A percentile compares a stretch with the other conserved stretches of the same genome.
These are phyloP conservation scores for Chloroceryle amazona DNA, from an alignment of 2,797 vertebrate species.

Conservation along the genomic window DNA sequence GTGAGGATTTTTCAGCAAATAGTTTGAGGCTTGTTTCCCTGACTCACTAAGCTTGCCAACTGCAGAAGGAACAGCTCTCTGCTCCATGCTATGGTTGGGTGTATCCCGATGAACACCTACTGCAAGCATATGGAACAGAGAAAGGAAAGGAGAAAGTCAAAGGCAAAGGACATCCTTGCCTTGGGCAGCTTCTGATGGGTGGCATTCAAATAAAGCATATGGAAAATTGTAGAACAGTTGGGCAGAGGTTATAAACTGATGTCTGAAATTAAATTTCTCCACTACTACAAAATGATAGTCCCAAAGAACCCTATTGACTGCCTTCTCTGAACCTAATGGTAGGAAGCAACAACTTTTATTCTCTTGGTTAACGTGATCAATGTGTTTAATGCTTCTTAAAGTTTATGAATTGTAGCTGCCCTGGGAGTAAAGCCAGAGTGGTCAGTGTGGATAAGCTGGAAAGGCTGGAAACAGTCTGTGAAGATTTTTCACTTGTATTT, in stretches of 20 bases:
- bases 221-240: slow-evolving; percentile 72
- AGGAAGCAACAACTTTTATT: slow-evolving; percentile 58
- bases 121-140: not conserved
- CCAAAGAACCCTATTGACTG: slow-evolving; percentile 64
- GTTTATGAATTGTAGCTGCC: slow-evolving; percentile 66
- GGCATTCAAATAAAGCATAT: slow-evolving; percentile 61
- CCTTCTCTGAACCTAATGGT: slow-evolving; percentile 54
- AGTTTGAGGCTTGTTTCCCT: not conserved
- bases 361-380: slow-evolving; percentile 65
- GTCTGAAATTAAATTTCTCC: slow-evolving; percentile 59
- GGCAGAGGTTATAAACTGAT: slow-evolving; percentile 60
- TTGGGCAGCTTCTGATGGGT: slow-evolving; percentile 41
- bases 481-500: not conserved
- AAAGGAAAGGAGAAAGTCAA: slow-evolving; percentile 23
- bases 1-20: not conserved
- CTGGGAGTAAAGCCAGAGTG: slow-evolving; percentile 49
- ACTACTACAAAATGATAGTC: slow-evolving; percentile 59
- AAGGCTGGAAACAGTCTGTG: not conserved
- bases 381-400: slow-evolving; percentile 65
- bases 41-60: not conserved
- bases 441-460: not conserved
- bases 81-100: accelerated
- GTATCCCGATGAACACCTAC: not conserved
- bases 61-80: not conserved
- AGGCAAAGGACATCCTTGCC: slow-evolving; percentile 44